Percentiles rank a stretch among this genome's conserved stretches.
Conservation (phyloP, 92 coral and sea anemone species). For the Pocillopora meandrina region DNA sequence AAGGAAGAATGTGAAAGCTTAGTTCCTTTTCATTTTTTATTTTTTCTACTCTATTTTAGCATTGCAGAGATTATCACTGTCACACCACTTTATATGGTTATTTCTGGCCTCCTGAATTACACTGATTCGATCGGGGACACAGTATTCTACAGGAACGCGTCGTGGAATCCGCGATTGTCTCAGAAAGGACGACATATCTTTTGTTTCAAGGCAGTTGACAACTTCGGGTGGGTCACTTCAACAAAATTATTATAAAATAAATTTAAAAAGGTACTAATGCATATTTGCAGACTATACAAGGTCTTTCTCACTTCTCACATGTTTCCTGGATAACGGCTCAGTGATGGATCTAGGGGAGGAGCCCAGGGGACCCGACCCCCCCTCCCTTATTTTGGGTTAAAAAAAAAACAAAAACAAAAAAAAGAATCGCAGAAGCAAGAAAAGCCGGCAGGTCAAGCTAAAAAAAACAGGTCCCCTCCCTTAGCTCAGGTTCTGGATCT, state of each 20-base stretch:
- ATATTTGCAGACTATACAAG: background rate
- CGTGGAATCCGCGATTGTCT: slow-evolving; percentile 41
- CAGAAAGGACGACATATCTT: slow-evolving; percentile 53
- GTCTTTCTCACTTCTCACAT: too few species aligned
- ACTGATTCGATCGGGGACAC: slow-evolving; percentile 29
- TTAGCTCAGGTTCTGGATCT: too few species aligned
- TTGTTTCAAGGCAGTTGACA: slow-evolving; percentile 50
- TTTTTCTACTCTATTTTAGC: slow-evolving; percentile 15
- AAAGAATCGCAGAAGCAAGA: too few species aligned
- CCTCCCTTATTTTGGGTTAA: too few species aligned
- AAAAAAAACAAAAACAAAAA: too few species aligned
- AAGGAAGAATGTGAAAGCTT: too few species aligned
- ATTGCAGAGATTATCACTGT: slow-evolving; percentile 47
- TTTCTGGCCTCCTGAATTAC: slow-evolving; percentile 20
- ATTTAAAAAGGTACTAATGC: background rate
- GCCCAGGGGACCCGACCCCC: too few species aligned
- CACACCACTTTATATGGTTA: slow-evolving; percentile 40
- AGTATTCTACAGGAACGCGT: slow-evolving; percentile 46
- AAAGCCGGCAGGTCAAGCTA: too few species aligned
- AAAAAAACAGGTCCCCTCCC: too few species aligned
- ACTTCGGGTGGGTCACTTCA: slow-evolving; percentile 19
- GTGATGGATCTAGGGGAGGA: too few species aligned
- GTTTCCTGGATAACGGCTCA: too few species aligned
- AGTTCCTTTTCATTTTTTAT: background rate
- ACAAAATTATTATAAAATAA: too few species aligned